These are phyloP conservation scores for Hydroisotoma schaefferi DNA, from an alignment of 2,888 invertebrate genomes.

Conservation along the genomic window DNA sequence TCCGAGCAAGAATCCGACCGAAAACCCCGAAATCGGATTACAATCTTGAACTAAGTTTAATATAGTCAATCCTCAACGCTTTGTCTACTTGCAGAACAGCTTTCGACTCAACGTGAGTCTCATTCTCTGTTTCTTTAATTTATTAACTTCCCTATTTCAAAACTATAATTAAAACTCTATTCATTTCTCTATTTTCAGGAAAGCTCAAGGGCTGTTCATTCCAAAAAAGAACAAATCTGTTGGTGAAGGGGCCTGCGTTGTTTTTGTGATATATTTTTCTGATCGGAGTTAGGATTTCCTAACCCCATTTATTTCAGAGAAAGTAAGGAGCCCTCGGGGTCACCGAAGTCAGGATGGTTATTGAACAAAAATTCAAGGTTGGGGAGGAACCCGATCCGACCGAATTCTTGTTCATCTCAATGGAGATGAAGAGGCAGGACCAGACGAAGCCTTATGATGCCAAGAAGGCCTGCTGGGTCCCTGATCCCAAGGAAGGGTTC, in stretches of 20 bases:
- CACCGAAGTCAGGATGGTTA: constrained; percentile 41
- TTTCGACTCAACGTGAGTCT: constrained; percentile 83
- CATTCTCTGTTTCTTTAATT: constrained; percentile 1
- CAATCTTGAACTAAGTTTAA: too few species aligned
- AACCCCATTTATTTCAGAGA: constrained; percentile 14
- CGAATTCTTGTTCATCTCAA: constrained; percentile 88
- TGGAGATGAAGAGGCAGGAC: constrained; percentile 96
- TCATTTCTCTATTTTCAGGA: constrained; percentile 54
- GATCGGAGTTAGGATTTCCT: constrained; percentile 16
- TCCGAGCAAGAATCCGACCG: neutral
- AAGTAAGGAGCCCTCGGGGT: too few species aligned
- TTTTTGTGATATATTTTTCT: constrained; percentile 10
- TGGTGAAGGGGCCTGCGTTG: neutral
- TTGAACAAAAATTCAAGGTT: constrained; percentile 47
- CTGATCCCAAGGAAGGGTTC: constrained; percentile 96
- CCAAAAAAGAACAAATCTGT: constrained; percentile 22
- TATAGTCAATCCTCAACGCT: constrained; percentile 1
- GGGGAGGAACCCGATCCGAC: constrained; percentile 79
- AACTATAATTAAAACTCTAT: constrained; percentile 2
- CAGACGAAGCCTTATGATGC: constrained; percentile 98
- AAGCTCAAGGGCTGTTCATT: constrained; percentile 69
- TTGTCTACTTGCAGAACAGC: constrained; percentile 70
- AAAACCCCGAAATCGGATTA: constrained; percentile 2
- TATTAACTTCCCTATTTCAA: constrained; percentile 8
- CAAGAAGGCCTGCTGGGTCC: constrained; percentile 99